Conservation (phyloP, 92 coral and sea anemone genomes). For the Galaxea fascicularis region DNA sequence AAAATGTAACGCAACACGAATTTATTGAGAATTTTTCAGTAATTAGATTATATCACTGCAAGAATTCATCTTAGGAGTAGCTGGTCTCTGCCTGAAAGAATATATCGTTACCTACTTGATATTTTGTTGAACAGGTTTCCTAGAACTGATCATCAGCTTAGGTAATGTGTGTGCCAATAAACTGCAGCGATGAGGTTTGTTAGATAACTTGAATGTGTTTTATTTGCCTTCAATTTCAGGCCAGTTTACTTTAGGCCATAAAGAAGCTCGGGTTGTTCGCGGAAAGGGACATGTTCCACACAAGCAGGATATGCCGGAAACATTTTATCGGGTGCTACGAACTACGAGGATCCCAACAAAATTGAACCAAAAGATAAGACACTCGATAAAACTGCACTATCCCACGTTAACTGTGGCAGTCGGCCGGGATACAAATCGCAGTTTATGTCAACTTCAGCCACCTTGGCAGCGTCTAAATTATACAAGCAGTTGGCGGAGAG, state of each 20-base stretch:
- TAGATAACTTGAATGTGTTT: no score
- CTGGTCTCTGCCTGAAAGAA: neutral
- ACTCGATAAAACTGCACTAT: neutral
- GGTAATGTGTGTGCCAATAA: neutral
- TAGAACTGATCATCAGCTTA: neutral
- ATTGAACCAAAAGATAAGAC: neutral
- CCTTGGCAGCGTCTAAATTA: neutral
- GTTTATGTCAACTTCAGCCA: neutral
- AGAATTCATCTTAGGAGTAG: neutral
- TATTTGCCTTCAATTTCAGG: no score
- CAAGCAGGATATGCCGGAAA: no score
- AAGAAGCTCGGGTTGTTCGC: no score
- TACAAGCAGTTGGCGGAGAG: neutral
- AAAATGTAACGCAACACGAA: neutral
- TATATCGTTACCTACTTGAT: neutral
- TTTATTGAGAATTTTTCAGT: neutral
- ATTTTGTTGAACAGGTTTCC: neutral
- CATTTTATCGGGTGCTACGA: neutral
- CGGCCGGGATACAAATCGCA: neutral
- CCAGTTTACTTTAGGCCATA: no score
- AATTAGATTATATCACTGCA: neutral
- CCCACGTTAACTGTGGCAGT: neutral
- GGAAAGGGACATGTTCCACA: no score
- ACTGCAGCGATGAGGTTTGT: no score
- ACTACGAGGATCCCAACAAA: neutral